A percentile compares a stretch with the other conserved stretches of the same genome.
These are phyloP conservation scores for Menidia menidia DNA, from an alignment of 2,797 vertebrate species.

Conservation along the genomic window DNA sequence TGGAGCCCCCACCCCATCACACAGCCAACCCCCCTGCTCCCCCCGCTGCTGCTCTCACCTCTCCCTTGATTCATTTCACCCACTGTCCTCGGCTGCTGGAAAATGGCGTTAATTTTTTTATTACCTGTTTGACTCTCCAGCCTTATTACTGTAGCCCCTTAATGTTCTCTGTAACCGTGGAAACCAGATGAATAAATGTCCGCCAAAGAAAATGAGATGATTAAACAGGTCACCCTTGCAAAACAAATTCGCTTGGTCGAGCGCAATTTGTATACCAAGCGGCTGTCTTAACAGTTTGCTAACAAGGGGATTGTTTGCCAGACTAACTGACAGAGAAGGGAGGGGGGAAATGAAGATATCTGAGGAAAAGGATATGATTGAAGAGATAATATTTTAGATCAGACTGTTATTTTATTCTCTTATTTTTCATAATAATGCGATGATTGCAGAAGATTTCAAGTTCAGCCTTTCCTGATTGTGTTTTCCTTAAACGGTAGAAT, in stretches of 20 bases:
- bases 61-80: conserved; percentile 90
- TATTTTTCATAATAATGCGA: conserved; percentile 46
- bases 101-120: conserved; percentile 99
- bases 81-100: conserved; percentile 90
- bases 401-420: conserved; percentile 64
- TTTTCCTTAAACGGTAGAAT: conserved; percentile 15
- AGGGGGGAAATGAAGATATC: conserved; percentile 70
- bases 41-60: conserved; percentile 78
- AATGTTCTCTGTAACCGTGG: conserved; percentile 99
- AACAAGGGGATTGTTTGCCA: conserved; percentile 89
- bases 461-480: conserved; percentile 24
- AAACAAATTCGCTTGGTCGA: conserved; percentile 97
- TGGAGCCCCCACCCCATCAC: conserved; percentile 67
- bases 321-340: conserved; percentile 76
- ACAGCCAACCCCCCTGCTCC: conserved; percentile 59
- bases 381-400: conserved; percentile 77
- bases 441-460: conserved; percentile 37
- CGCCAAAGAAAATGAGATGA: conserved; percentile 99
- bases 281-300: conserved; percentile 89
- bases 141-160: conserved; percentile 99
- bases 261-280: conserved; percentile 86
- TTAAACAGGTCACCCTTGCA: conserved; percentile 99
- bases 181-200: conserved; percentile 99
- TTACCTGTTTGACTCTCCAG: conserved; percentile 99
- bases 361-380: conserved; percentile 71